phyloP scores from a whole-genome alignment of 1,140 invertebrate genomes.

The Penaeus japonicus region DNA sequence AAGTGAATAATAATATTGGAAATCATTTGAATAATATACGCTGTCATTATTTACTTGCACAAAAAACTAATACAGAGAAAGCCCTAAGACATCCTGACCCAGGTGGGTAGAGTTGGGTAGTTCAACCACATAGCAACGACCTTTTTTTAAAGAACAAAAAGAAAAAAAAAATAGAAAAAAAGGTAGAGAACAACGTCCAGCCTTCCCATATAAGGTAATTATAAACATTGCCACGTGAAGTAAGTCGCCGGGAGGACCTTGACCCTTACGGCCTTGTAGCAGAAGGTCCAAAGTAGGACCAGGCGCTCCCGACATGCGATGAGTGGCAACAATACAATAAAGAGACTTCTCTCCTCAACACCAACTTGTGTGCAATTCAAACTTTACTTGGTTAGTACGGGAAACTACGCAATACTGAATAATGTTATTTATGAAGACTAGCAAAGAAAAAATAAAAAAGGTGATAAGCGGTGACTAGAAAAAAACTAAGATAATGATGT shows the following conservation, averaged over 20 bases:
- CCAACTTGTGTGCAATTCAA: constrained; percentile 45
- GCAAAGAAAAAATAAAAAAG: constrained; percentile 45
- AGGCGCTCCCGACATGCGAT: background rate
- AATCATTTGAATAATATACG: constrained; percentile 22
- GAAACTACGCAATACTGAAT: constrained; percentile 47
- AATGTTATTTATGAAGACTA: constrained; percentile 44
- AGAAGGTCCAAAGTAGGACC: constrained; percentile 12
- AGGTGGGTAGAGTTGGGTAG: background rate
- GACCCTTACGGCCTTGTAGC: constrained; percentile 27
- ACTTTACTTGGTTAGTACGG: constrained; percentile 55
- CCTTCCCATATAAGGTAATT: constrained; percentile 32
- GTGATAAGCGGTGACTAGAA: constrained; percentile 52
- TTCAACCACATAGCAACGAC: constrained; percentile 24
- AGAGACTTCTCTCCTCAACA: constrained; percentile 8
- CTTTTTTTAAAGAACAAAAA: constrained; percentile 1
- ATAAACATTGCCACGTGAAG: constrained; percentile 7
- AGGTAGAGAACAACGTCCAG: constrained; percentile 10
- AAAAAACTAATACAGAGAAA: constrained; percentile 50
- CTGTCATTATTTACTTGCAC: constrained; percentile 35
- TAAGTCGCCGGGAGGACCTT: constrained; percentile 22
- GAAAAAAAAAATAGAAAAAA: constrained; percentile 14
- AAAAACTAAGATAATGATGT: constrained; percentile 39
- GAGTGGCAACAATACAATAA: background rate
- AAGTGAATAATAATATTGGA: constrained; percentile 44
- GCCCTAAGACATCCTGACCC: constrained; percentile 31